Conservation (phyloP, 2,113 vertebrate species). For the Andinoacara biseriatus region DNA sequence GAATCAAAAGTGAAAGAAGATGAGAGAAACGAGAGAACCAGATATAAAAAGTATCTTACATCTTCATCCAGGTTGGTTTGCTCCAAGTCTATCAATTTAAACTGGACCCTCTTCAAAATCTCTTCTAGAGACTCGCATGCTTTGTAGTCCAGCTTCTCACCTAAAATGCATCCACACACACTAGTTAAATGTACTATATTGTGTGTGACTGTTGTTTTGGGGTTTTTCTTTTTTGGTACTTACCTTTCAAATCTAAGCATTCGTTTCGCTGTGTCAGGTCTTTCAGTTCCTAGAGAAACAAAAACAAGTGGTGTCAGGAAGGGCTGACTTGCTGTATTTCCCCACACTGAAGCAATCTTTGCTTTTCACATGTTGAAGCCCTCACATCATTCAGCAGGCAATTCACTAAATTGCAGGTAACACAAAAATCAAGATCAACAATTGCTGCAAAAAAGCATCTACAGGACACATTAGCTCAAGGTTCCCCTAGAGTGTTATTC, state of each 20-base stretch:
- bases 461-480: background rate
- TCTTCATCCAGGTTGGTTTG: constrained; percentile 95
- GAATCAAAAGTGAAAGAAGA: background rate
- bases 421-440: background rate
- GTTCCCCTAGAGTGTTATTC: background rate
- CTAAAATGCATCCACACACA: constrained; percentile 67
- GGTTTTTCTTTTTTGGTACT: constrained; percentile 18
- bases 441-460: background rate
- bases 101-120: constrained; percentile 93
- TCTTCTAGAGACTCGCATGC: constrained; percentile 93
- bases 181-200: background rate
- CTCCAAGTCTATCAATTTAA: constrained; percentile 91
- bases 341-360: constrained; percentile 13
- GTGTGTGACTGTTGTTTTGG: background rate
- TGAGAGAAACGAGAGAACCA: background rate
- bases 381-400: constrained; percentile 5
- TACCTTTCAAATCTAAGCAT: constrained; percentile 92
- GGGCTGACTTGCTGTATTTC: background rate
- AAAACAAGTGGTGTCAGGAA: constrained; percentile 27
- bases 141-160: constrained; percentile 93
- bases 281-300: constrained; percentile 83
- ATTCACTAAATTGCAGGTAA: background rate
- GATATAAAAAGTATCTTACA: constrained; percentile 77
- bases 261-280: constrained; percentile 89
- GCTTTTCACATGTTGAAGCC: constrained; percentile 21